Evolutionary conservation across 2,113 vertebrate species (phyloP).

Genomic region (Carollia perspicillata): DNA sequence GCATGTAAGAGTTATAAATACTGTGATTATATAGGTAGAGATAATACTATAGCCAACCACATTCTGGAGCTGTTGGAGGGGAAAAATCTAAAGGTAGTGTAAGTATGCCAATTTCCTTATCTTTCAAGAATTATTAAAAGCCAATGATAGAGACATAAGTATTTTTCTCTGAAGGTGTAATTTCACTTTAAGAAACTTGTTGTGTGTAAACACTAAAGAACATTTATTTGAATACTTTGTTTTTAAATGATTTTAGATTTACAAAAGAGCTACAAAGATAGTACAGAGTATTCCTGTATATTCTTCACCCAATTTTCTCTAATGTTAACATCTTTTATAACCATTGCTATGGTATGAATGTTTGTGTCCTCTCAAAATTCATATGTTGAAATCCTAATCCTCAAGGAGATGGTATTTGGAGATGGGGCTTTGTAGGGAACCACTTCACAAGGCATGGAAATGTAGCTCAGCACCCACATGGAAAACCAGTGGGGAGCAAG

Average conservation of each 20-base stretch:
- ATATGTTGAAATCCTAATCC: background rate
- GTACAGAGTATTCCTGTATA: background rate
- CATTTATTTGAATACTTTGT: conserved; percentile 2
- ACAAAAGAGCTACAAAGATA: background rate
- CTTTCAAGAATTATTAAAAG: conserved; percentile 32
- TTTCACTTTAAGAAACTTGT: conserved; percentile 23
- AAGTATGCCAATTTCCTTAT: background rate
- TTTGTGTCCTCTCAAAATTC: background rate
- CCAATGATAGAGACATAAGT: background rate
- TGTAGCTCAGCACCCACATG: too few relatives aligned
- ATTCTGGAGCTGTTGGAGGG: background rate
- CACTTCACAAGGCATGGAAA: too few relatives aligned
- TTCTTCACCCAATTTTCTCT: background rate
- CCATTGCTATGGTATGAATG: background rate
- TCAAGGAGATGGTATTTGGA: background rate
- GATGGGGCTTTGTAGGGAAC: background rate
- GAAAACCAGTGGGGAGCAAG: too few relatives aligned
- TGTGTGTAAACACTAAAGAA: conserved; percentile 11
- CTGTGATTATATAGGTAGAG: background rate
- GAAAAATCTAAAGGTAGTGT: background rate
- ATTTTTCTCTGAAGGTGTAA: conserved; percentile 2
- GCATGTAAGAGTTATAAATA: background rate
- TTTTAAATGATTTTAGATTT: conserved; percentile 42
- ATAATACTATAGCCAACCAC: background rate
- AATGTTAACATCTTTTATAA: background rate